Base-by-base conservation (phyloP, 2,113 vertebrate species). In the Gymnobelideus leadbeateri region DNA sequence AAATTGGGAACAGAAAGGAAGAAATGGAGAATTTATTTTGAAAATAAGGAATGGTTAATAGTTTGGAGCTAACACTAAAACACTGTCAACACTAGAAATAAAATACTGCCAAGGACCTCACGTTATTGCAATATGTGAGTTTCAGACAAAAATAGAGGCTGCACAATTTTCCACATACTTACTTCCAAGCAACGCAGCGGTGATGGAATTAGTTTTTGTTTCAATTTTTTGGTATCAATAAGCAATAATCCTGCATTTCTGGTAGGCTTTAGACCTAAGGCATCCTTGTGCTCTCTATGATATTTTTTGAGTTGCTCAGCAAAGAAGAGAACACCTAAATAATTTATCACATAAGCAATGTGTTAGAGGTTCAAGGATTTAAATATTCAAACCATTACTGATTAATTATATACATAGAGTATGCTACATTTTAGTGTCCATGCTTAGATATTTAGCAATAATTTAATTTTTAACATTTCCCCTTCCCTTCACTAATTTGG, bases 181-280 rank as follows among this genome's bases (percentile, higher is more conserved):
- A 99, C 99, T 98, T 99, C 98, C 77, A 99, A 98, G 96, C 99
- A 99, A 89, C 97, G 95, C 43, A 98, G 96, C 0, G 99, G 98
- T 37, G 99, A 99, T 91, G 99, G 98, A 91, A 98, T 98, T 31
- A 99, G 97, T 90, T 98, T 99, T 68, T 98, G 97, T 98, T 99
- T 99, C 37, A 99, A 97, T 94, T 97, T 97, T 84, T 98, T 98
- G 46, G 98, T 98, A 96, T 99, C 99, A 61, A 99, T 98, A 25
- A 99, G 97, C 94, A 99, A 97, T 95, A 99, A 96, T 52, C 99
- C 99, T 10, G 99, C 97, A 47, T 98, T 97, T 92, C 97, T 99
- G 94, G 97, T 98, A 94, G 98, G 97, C 54, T 92, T 98, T 93
- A 99, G 98, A 84, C 98, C 98, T 10, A 98, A 23, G 19, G 98